Base-by-base conservation (phyloP, 2,113 vertebrate species). In the Acanthisitta chloris region DNA sequence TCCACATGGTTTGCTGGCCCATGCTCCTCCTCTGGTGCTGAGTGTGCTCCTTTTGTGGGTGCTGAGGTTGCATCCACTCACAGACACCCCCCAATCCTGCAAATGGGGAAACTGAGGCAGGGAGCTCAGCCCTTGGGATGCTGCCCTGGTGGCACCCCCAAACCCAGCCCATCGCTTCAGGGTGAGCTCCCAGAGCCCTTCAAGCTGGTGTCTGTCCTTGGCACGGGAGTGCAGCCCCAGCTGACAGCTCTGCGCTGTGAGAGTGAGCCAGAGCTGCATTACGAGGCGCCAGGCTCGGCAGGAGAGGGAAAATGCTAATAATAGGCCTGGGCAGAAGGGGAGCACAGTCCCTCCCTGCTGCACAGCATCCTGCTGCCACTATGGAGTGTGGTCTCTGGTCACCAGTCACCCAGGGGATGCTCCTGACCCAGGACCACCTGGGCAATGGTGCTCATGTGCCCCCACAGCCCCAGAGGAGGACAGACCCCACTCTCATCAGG, bases 401-500 rank as follows among this genome's bases (percentile, higher is more conserved):
- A 17, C 43, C 74, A 1, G 43, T 13, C 2, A 0, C 29, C 24
- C 5, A 0, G 4, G 43, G 38, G 58, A 23, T 59, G 78, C 58
- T 69, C 14, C 78, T 9, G 64, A 8, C 7, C 34, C 5, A 4
- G 58, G 14, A 33, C 6, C 31, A 21, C 21, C 52, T 4, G 25
- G 42, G 36, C 72, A 12, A n/a, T 4, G 29, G 24, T 28, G 33
- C 20, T 25, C 42, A 25, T 5, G 64, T 14, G 52, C 17, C 8
- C 46, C 12, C 43, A 12, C n/a, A 38, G 58, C 52, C 40, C 36
- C 67, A 5, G 14, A 19, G 82, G 33, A 2, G 0, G 14, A 34
- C 3, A 4, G 55, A 46, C 3, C 55, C 51, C 1, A 0, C 31
- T 7, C 31, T 25, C 21, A 1, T 8, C 0, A 2, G 67, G 73